Conservation (phyloP, 2,797 vertebrate species). For the Hephaestus fuliginosus region DNA sequence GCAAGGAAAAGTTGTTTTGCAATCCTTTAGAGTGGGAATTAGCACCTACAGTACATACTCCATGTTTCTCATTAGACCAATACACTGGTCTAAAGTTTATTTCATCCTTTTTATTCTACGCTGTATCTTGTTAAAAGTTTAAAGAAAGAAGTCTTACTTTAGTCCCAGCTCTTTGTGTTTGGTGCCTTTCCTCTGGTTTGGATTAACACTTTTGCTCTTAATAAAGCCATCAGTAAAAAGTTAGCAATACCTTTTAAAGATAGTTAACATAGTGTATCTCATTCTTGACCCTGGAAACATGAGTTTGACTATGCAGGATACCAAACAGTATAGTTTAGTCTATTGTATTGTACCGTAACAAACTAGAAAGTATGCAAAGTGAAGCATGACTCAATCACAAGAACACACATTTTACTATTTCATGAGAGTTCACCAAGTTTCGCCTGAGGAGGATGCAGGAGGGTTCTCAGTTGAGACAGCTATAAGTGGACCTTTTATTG, state of each 20-base stretch:
- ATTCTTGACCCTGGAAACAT: background rate
- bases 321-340: background rate
- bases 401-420: background rate
- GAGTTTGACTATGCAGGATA: background rate
- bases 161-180: background rate
- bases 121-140: background rate
- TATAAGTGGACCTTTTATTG: background rate
- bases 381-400: background rate
- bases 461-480: background rate
- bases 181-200: background rate
- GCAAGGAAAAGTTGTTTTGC: background rate
- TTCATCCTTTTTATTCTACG: background rate
- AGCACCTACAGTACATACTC: background rate
- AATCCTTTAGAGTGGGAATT: background rate
- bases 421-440: background rate
- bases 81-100: background rate
- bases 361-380: background rate
- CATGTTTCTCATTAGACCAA: background rate
- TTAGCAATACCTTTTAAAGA: background rate
- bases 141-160: background rate
- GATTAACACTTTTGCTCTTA: background rate
- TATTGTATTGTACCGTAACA: background rate
- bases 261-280: background rate
- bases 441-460: background rate
- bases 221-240: background rate